Evolutionary conservation across 2,888 invertebrate genomes (phyloP), one percentile per base, ranked within the genome.

Genomic region (Gastracanthus pulcherrimus): DNA sequence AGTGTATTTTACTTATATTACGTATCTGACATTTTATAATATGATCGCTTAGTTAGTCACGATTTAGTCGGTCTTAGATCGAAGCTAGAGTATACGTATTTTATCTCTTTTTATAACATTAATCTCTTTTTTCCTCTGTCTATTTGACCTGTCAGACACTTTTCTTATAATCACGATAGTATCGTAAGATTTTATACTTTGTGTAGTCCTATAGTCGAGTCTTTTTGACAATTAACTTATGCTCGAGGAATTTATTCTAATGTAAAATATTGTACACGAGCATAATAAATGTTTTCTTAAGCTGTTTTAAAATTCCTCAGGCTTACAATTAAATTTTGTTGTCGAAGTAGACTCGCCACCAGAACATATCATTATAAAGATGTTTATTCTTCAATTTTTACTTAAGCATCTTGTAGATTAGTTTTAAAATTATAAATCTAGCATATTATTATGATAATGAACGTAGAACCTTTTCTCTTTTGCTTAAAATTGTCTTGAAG

Each of bases 51-150:
- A 69, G 62, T 83, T 82, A 84, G 75, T 81, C 81, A 84, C 77
- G 58, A 81, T 29, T 84, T 86, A 87, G 85, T 86, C 76, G 84
- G 81, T 87, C 80, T 83, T 87, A 87, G 86, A 86, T 86, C 84
- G 83, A 84, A 81, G 29, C 71, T 85, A 86, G 67, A 80, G 78
- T 71, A 80, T 66, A 76, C 71, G 60, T 80, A 76, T 69, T 69
- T 41, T 67, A 58, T 48, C 38, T 78, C 51, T 77, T 83, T 82
- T 72, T 72, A 76, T 60, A 72, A 70, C 51, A 66, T 66, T 78
- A 71, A 81, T 84, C 67, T 76, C 67, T 81, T 66, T 82, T 71
- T 82, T 76, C 76, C 45, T 74, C 9, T 76, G n/a, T 74, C 60
- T 71, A 38, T 62, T 34, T 64, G 38, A 81, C 38, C 60, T 77